Conservation (phyloP, 2,888 invertebrate genomes). For the Morinoia aosen region DNA sequence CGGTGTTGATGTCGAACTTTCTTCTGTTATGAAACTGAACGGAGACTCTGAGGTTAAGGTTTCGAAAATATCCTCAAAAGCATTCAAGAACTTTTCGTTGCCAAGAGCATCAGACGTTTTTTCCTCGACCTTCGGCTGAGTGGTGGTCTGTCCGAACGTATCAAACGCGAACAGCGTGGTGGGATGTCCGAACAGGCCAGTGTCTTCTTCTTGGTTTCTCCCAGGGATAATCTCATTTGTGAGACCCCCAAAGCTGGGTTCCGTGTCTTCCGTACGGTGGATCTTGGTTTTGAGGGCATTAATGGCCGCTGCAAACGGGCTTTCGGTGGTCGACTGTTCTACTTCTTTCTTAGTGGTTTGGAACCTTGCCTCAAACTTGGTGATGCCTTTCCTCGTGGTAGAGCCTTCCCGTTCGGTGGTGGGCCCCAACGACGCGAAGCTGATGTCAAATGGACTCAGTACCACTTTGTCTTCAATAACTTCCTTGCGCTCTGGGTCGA, state of each 20-base stretch:
- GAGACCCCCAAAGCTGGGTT: background rate
- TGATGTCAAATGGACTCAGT: background rate
- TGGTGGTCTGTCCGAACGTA: background rate
- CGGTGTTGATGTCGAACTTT: background rate
- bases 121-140: background rate
- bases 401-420: background rate
- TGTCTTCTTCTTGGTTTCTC: background rate
- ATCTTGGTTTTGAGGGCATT: constrained; percentile 43
- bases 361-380: constrained; percentile 26
- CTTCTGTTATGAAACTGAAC: background rate
- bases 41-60: constrained; percentile 25
- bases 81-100: background rate
- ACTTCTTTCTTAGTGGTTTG: background rate
- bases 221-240: background rate
- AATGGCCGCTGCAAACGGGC: constrained; percentile 38
- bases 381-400: constrained; percentile 22
- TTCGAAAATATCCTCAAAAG: constrained; percentile 38
- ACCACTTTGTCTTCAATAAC: background rate
- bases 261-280: background rate
- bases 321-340: background rate
- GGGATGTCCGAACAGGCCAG: background rate
- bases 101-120: background rate
- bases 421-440: background rate
- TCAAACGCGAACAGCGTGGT: constrained; percentile 6
- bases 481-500: background rate